A percentile compares a stretch with the other conserved stretches of the same genome.
Conservation (phyloP, 2,113 vertebrate genomes). For the Chaetops frenatus region DNA sequence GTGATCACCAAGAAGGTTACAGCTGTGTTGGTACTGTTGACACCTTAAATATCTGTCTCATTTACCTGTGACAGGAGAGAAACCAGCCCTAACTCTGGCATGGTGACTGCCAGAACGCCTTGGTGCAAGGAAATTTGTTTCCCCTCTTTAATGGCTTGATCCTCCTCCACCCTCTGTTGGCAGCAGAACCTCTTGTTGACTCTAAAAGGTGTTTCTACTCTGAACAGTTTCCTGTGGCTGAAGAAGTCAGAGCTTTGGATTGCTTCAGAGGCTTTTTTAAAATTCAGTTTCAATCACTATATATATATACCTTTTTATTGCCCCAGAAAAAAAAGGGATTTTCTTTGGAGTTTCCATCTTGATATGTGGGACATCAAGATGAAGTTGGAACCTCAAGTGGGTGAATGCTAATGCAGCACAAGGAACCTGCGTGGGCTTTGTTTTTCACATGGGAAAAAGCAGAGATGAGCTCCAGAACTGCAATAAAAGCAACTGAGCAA, state of each 20-base stretch:
- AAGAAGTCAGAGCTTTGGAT: not conserved
- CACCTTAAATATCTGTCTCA: not conserved
- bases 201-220: not conserved
- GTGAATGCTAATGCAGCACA: not conserved
- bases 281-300: not conserved
- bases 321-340: not conserved
- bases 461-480: not conserved
- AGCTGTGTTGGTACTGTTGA: not conserved
- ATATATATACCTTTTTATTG: not conserved
- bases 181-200: not conserved
- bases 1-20: not conserved
- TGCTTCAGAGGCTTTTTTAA: not conserved
- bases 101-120: not conserved
- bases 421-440: not conserved
- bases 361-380: not conserved
- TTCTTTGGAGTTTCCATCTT: not conserved
- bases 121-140: not conserved
- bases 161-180: not conserved
- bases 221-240: not conserved
- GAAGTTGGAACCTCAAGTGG: not conserved
- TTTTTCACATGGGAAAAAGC: conserved; percentile 19
- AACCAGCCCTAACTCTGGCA: not conserved
- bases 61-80: not conserved
- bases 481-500: conserved; percentile 14
- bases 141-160: not conserved